These are phyloP conservation scores for Nomada hirtipes DNA, from an alignment of 2,888 invertebrate species.

Conservation along the genomic window DNA sequence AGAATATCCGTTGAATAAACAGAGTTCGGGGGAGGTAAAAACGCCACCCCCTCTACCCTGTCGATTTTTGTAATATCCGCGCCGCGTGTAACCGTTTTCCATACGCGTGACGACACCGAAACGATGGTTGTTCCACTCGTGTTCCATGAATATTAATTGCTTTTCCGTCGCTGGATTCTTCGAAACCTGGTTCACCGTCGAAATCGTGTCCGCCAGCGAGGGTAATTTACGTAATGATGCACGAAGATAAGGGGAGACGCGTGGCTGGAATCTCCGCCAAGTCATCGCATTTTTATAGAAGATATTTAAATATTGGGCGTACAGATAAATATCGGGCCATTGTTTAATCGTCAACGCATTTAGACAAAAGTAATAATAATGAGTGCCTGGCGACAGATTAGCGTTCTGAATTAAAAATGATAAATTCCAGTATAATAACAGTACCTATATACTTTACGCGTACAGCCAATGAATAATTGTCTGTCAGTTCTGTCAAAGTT, in stretches of 20 bases:
- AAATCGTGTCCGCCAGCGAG: slow-evolving; percentile 4
- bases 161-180: slow-evolving; percentile 19
- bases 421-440: no score
- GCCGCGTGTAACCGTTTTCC: slow-evolving; percentile 66
- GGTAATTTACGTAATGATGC: slow-evolving; percentile 43
- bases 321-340: no score
- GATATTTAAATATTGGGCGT: no score
- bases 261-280: slow-evolving; percentile 5
- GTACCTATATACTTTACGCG: no score
- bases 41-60: slow-evolving; percentile 7
- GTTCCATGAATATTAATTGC: slow-evolving; percentile 60
- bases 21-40: slow-evolving; percentile 33
- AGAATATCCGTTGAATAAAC: slow-evolving; percentile 22
- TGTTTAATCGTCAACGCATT: no score
- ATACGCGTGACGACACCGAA: slow-evolving; percentile 64
- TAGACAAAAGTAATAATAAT: no score
- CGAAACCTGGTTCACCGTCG: slow-evolving; percentile 16
- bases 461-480: no score
- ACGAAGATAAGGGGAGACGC: slow-evolving; percentile 12
- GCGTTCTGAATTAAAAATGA: no score
- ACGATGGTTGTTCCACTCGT: slow-evolving; percentile 45
- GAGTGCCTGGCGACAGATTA: no score
- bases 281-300: no score
- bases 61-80: slow-evolving; percentile 55
- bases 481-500: background rate